phyloP scores from a whole-genome alignment of 2,797 vertebrate species.

The Rhinatrema bivittatum region DNA sequence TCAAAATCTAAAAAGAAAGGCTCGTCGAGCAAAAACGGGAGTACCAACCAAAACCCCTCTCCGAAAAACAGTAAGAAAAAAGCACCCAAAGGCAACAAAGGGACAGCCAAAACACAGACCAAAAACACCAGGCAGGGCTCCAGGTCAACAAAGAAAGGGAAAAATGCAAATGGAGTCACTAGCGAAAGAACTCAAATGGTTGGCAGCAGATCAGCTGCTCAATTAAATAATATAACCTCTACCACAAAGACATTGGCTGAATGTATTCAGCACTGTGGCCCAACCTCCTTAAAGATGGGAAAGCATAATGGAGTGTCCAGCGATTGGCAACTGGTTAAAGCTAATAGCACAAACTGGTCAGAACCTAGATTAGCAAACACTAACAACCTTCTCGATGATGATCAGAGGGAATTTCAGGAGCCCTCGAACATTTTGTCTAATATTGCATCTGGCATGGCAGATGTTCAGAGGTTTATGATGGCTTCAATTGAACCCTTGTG shows the following conservation, averaged over 20 bases:
- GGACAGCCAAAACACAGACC: slow-evolving; percentile 67
- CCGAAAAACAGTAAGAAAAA: slow-evolving; percentile 82
- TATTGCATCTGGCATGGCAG: slow-evolving; percentile 97
- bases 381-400: slow-evolving; percentile 81
- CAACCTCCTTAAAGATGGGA: slow-evolving; percentile 39
- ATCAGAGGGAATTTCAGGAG: slow-evolving; percentile 96
- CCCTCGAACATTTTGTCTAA: slow-evolving; percentile 98
- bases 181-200: slow-evolving; percentile 72
- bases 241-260: slow-evolving; percentile 58
- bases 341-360: slow-evolving; percentile 65
- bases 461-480: slow-evolving; percentile 98
- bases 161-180: slow-evolving; percentile 70
- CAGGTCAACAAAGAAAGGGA: slow-evolving; percentile 85
- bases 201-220: slow-evolving; percentile 37
- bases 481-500: slow-evolving; percentile 95
- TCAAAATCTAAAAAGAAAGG: slow-evolving; percentile 91
- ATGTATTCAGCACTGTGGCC: slow-evolving; percentile 49
- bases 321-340: slow-evolving; percentile 72
- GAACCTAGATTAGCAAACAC: slow-evolving; percentile 51
- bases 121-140: slow-evolving; percentile 83
- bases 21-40: slow-evolving; percentile 73
- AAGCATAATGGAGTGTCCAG: slow-evolving; percentile 56
- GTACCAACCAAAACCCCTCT: slow-evolving; percentile 68
- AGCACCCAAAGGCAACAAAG: slow-evolving; percentile 81
- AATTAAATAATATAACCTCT: slow-evolving; percentile 37